phyloP scores from a whole-genome alignment of 2,113 vertebrate species.

The Arothron firmamentum region DNA sequence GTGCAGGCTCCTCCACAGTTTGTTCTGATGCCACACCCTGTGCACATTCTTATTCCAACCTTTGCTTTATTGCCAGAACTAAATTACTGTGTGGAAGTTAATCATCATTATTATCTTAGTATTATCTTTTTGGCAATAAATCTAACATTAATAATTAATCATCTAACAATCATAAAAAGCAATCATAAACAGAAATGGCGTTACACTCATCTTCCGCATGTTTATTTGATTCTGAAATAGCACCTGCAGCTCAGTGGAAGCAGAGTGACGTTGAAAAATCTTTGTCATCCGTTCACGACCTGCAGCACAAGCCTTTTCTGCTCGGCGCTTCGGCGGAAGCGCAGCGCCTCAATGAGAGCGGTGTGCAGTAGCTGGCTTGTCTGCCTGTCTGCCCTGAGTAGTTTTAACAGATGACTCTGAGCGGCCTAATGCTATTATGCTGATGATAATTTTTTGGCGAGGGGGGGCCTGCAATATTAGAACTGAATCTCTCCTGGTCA shows the following conservation, averaged over 20 bases:
- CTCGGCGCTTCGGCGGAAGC: slow-evolving; percentile 2
- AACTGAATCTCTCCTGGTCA: slow-evolving; percentile 34
- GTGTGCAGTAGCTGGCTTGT: slow-evolving; percentile 10
- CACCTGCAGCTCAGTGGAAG: not conserved
- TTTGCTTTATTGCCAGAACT: too few species aligned
- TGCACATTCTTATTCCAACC: too few species aligned
- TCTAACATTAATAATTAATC: too few species aligned
- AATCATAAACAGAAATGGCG: too few species aligned
- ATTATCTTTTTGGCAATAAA: too few species aligned
- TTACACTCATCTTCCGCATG: too few species aligned
- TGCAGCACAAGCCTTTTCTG: not conserved
- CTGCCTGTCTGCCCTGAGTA: slow-evolving; percentile 48
- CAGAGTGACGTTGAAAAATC: slow-evolving; percentile 15
- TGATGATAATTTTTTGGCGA: slow-evolving; percentile 55
- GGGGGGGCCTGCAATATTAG: slow-evolving; percentile 39
- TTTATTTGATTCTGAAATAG: not conserved
- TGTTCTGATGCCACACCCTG: slow-evolving; percentile 17
- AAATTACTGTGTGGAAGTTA: too few species aligned
- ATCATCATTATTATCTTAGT: too few species aligned
- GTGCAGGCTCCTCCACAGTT: not conserved
- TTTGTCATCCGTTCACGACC: slow-evolving; percentile 4
- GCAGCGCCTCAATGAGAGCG: slow-evolving; percentile 22
- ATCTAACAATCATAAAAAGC: too few species aligned
- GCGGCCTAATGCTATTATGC: slow-evolving; percentile 50
- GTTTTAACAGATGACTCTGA: slow-evolving; percentile 52